Evolutionary conservation across 2,888 invertebrate species (phyloP).

Genomic region (Dichetophora obliterata): DNA sequence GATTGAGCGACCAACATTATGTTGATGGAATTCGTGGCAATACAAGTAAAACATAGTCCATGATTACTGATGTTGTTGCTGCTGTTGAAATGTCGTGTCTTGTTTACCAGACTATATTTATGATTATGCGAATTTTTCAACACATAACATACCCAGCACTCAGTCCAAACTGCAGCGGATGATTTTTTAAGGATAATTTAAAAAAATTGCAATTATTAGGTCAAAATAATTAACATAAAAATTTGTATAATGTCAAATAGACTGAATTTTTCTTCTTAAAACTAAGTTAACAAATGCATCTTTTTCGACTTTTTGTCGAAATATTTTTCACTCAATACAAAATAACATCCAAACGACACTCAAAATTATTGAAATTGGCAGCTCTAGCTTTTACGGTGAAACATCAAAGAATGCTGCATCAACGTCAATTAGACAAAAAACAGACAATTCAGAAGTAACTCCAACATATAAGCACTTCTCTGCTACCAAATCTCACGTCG

Average conservation of each 20-base stretch:
- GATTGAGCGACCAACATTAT: constrained; percentile 52
- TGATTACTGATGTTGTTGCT: constrained; percentile 7
- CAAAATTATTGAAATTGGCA: neutral
- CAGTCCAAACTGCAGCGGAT: neutral
- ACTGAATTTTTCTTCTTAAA: no score
- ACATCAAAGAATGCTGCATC: constrained; percentile 26
- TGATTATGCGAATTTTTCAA: neutral
- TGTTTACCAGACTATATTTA: neutral
- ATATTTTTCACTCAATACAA: no score
- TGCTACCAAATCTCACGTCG: constrained; percentile 38
- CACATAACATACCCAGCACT: neutral
- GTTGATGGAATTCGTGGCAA: constrained; percentile 52
- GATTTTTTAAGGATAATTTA: neutral
- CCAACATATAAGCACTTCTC: neutral
- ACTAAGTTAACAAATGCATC: no score
- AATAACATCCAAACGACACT: no score
- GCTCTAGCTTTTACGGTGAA: neutral
- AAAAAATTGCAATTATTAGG: no score
- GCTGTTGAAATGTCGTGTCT: constrained; percentile 50
- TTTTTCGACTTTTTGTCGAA: no score
- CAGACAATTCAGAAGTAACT: neutral
- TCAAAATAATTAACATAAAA: no score
- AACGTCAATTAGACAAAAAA: constrained; percentile 14
- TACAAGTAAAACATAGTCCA: constrained; percentile 24
- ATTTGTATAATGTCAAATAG: no score